Percentiles rank a stretch among this genome's conserved stretches.
These are phyloP conservation scores for Noctua janthina DNA, from an alignment of 2,888 invertebrate species.

Conservation along the genomic window DNA sequence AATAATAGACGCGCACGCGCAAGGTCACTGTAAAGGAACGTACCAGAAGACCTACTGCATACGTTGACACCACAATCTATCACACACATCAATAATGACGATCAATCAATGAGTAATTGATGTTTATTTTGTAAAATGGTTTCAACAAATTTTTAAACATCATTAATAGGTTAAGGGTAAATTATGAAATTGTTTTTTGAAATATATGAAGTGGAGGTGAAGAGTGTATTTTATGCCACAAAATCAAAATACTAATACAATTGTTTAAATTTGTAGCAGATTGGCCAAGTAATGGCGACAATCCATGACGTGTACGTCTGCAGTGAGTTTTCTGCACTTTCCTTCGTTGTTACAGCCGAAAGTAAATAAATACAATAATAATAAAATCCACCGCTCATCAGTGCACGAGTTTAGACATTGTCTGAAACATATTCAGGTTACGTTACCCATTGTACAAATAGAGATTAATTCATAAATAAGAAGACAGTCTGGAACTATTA, in stretches of 20 bases:
- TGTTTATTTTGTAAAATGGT: neutral
- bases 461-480: neutral
- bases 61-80: neutral
- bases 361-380: slow-evolving; percentile 18
- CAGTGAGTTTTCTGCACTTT: slow-evolving; percentile 7
- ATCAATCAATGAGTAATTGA: neutral
- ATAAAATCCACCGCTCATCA: slow-evolving; percentile 7
- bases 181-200: neutral
- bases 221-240: neutral
- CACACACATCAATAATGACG: neutral
- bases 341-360: neutral
- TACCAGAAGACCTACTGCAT: neutral
- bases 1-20: neutral
- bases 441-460: neutral
- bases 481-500: neutral
- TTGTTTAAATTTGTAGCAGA: neutral
- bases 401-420: slow-evolving; percentile 1
- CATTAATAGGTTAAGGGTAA: neutral
- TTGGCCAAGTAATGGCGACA: neutral
- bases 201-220: neutral
- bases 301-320: too few species aligned
- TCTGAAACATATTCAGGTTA: slow-evolving; percentile 41
- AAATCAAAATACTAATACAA: neutral
- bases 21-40: neutral
- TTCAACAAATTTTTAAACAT: neutral